These are phyloP conservation scores for Pseudanteris insignis DNA, from an alignment of 2,888 invertebrate species.

Conservation along the genomic window DNA sequence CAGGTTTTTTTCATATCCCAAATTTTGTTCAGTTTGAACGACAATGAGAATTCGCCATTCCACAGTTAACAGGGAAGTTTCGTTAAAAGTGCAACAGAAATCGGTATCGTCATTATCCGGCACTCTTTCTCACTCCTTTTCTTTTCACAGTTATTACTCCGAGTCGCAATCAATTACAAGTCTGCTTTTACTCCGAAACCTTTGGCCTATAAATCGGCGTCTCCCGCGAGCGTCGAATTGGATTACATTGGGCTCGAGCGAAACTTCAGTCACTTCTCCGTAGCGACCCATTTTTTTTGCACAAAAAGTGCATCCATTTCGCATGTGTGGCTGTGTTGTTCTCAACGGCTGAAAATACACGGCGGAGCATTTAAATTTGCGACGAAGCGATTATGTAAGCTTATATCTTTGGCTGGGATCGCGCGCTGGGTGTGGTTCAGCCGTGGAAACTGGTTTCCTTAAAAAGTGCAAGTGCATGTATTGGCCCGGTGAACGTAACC, in stretches of 20 bases:
- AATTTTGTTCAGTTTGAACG: too few relatives aligned
- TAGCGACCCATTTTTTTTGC: conserved; percentile 14
- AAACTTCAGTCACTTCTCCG: conserved; percentile 1
- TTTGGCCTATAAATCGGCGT: conserved; percentile 26
- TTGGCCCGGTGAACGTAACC: conserved; percentile 55
- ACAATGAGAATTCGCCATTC: too few relatives aligned
- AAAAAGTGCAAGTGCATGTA: conserved; percentile 62
- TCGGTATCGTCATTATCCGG: too few relatives aligned
- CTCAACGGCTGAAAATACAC: conserved; percentile 14
- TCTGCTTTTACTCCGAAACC: conserved; percentile 16
- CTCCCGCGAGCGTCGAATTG: conserved; percentile 12
- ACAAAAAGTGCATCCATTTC: too few relatives aligned
- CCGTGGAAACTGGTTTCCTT: conserved; percentile 51
- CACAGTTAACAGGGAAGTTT: too few relatives aligned
- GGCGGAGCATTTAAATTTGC: conserved; percentile 20
- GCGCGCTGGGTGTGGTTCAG: conserved; percentile 44
- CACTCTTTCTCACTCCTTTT: background rate
- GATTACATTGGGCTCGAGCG: conserved; percentile 4
- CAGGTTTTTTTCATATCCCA: too few relatives aligned
- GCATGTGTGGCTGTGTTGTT: too few relatives aligned
- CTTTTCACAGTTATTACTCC: conserved; percentile 4
- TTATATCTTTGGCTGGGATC: conserved; percentile 40
- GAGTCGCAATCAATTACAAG: conserved; percentile 12
- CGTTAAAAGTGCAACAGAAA: too few relatives aligned
- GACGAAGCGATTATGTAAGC: conserved; percentile 24